phyloP scores from a whole-genome alignment of 53 echinoderm and acorn worm species.

The Pentamera pediparva region DNA sequence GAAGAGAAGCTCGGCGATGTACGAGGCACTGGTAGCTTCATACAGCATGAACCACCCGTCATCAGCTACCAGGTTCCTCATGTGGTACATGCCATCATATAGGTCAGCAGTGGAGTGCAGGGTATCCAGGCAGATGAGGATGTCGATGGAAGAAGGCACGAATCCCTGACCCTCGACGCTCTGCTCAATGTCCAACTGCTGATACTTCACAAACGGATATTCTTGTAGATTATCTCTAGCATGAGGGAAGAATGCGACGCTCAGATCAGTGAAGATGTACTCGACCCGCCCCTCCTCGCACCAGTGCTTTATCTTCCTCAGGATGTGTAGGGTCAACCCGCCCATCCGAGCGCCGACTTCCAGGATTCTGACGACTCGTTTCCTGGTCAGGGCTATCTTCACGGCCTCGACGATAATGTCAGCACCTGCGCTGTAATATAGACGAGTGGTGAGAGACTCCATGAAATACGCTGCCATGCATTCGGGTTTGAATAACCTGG shows the following conservation, averaged over 20 bases:
- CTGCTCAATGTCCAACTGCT: conserved; percentile 76
- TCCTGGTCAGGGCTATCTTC: conserved; percentile 51
- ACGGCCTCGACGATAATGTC: conserved; percentile 58
- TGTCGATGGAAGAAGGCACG: conserved; percentile 70
- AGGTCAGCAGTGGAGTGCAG: conserved; percentile 76
- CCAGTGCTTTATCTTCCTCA: conserved; percentile 47
- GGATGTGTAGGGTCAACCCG: conserved; percentile 61
- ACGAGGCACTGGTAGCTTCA: conserved; percentile 66
- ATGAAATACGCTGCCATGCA: conserved; percentile 63
- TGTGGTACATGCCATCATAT: conserved; percentile 45
- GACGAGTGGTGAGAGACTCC: conserved; percentile 69
- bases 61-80: conserved; percentile 65
- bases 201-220: conserved; percentile 75
- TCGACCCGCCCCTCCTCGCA: conserved; percentile 56
- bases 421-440: conserved; percentile 71
- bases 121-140: conserved; percentile 75
- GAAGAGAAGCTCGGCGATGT: conserved; percentile 78
- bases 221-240: conserved; percentile 65
- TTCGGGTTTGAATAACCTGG: conserved; percentile 71
- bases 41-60: conserved; percentile 66
- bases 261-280: conserved; percentile 89
- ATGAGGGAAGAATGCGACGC: conserved; percentile 82
- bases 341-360: conserved; percentile 91
- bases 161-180: conserved; percentile 75
- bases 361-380: conserved; percentile 64